phyloP scores from a whole-genome alignment of 2,797 vertebrate genomes.

The Cyprinella venusta region DNA sequence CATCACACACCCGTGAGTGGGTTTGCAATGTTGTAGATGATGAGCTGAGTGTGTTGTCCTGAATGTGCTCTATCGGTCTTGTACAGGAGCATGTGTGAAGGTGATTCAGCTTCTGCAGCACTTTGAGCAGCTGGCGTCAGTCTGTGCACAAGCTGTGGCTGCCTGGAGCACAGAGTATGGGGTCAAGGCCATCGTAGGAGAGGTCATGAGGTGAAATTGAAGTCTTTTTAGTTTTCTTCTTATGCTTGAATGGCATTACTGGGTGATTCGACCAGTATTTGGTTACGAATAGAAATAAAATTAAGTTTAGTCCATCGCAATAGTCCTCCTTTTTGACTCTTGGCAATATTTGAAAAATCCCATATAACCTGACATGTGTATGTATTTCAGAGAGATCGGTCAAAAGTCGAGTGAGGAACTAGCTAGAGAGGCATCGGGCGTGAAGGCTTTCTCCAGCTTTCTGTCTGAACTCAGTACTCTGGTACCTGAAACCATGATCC shows the following conservation, averaged over 20 bases:
- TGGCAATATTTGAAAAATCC: background rate
- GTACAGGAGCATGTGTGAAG: constrained; percentile 88
- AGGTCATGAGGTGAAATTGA: constrained; percentile 85
- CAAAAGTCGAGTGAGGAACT: constrained; percentile 89
- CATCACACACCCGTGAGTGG: background rate
- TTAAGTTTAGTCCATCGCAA: background rate
- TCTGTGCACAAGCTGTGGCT: constrained; percentile 88
- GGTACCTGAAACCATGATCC: constrained; percentile 84
- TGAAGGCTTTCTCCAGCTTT: constrained; percentile 87
- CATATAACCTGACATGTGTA: background rate
- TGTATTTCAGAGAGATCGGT: constrained; percentile 88
- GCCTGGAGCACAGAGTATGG: constrained; percentile 92
- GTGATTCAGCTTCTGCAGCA: constrained; percentile 94
- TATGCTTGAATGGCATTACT: background rate
- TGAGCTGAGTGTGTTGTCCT: background rate
- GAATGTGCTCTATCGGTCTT: background rate
- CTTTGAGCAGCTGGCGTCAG: constrained; percentile 89
- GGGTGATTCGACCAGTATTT: background rate
- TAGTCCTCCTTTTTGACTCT: background rate
- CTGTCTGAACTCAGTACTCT: constrained; percentile 85
- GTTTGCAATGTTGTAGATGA: background rate
- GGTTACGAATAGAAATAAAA: background rate
- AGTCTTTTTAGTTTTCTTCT: background rate
- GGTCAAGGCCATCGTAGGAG: constrained; percentile 88
- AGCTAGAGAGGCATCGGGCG: constrained; percentile 82